Base-by-base conservation (phyloP, 2,113 vertebrate species). In the Scolopax mira region DNA sequence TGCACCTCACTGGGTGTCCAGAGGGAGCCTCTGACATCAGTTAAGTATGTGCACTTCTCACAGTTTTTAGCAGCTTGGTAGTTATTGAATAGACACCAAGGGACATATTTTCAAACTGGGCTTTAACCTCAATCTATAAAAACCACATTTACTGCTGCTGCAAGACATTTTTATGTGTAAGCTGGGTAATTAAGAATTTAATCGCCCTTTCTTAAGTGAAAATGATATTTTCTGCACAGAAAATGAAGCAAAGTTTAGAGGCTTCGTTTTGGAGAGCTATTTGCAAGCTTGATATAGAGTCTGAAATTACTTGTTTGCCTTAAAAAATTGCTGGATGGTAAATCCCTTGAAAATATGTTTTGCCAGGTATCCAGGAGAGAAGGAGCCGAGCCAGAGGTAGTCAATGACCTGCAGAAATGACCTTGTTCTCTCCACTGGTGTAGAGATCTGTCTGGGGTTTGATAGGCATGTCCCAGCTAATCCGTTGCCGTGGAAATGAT, bases 121-220 rank as follows among this genome's bases (percentile, higher is more conserved):
- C 85, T 90, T 88, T 81, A 35, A 80, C 75, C 66, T 91, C 58
- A 19, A 0, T 3, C 88, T 58, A 9, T 46, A 81, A 86, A 88
- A 55, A 2, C 2, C 57, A 25, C 44, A 3, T 42, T 85, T 42
- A 3, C 37, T 33, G 65, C 49, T 72, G 37, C 52, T 52, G 61
- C 65, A 78, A 64, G 72, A 22, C 39, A 4, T 37, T 62, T 93
- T 64, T 23, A 57, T 1, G 1, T 35, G 44, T 41, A 44, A 25
- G 51, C 3, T 73, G 85, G 71, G 52, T 55, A 60, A 88, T 96
- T 52, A 85, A 74, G 60, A 42, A 44, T 90, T 74, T 86, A 80
- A 91, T 82, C 70, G 46, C 61, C 54, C n/a, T 57, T 52, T 72
- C 66, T 72, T 55, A 44, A 70, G 67, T 15, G 51, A 58, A 54